phyloP scores from a whole-genome alignment of 2,113 vertebrate genomes.

The Onychorhynchus coronatus region DNA sequence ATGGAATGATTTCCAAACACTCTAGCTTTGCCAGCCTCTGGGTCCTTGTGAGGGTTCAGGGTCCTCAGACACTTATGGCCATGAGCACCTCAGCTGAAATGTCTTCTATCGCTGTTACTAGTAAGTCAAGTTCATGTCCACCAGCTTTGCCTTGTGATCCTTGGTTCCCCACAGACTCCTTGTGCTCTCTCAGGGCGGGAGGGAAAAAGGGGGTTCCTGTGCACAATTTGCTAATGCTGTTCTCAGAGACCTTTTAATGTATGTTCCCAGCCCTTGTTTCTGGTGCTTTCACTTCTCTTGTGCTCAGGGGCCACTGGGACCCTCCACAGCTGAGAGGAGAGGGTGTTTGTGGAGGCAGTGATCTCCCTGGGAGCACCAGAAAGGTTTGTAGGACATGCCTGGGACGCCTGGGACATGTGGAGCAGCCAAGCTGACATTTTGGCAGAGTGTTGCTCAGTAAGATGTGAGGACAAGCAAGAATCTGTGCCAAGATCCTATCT shows the following conservation, averaged over 20 bases:
- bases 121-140: neutral
- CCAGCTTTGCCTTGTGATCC: neutral
- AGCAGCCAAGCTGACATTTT: slow-evolving; percentile 20
- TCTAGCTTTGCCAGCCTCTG: neutral
- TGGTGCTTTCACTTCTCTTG: neutral
- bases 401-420: neutral
- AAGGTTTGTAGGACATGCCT: slow-evolving; percentile 26
- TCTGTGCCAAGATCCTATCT: slow-evolving; percentile 19
- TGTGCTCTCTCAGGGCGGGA: neutral
- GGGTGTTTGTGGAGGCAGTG: neutral
- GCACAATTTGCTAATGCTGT: neutral
- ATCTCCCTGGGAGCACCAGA: slow-evolving; percentile 15
- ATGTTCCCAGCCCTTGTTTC: neutral
- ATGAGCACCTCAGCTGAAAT: neutral
- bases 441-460: neutral
- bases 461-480: slow-evolving; percentile 29
- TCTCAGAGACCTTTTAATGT: neutral
- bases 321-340: neutral
- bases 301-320: neutral
- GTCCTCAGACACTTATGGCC: neutral
- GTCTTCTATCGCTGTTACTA: neutral
- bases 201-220: neutral
- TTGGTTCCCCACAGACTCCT: neutral
- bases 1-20: neutral
- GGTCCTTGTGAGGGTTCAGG: neutral